These are phyloP conservation scores for Podarcis muralis DNA, from an alignment of 2,113 vertebrate species.

Conservation along the genomic window DNA sequence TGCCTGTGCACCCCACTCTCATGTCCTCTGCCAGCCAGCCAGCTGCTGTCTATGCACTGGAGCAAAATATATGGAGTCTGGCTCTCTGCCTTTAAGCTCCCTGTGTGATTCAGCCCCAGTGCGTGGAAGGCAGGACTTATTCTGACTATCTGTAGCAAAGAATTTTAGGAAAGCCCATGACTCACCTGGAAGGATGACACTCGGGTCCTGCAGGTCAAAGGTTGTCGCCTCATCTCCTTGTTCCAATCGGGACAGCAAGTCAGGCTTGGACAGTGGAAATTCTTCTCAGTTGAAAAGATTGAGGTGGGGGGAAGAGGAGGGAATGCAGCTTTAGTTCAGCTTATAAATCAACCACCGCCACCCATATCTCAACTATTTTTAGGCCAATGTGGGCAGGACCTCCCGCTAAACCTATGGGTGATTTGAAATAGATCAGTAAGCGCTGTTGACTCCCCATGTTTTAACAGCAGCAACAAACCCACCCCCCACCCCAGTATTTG, in stretches of 20 bases:
- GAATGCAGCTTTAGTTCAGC: background rate
- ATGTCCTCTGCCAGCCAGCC: too few species aligned
- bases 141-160: background rate
- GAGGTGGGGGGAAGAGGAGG: background rate
- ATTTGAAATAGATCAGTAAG: background rate
- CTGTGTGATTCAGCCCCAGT: too few species aligned
- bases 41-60: too few species aligned
- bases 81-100: too few species aligned
- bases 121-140: too few species aligned
- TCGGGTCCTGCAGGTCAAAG: constrained; percentile 21
- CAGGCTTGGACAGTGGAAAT: constrained; percentile 33
- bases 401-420: background rate
- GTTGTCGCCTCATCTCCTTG: background rate
- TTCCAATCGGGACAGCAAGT: constrained; percentile 19
- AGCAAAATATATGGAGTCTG: too few species aligned
- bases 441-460: background rate
- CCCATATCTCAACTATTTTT: background rate
- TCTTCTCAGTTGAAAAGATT: constrained; percentile 23
- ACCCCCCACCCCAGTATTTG: background rate
- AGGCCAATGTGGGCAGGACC: background rate
- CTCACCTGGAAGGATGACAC: constrained; percentile 28
- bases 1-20: too few species aligned
- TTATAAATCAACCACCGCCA: background rate
- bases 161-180: background rate
- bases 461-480: background rate